Evolutionary conservation across 2,888 invertebrate species (phyloP), one percentile per base, ranked within the genome.

Genomic region (Drosophila imparisetae): DNA sequence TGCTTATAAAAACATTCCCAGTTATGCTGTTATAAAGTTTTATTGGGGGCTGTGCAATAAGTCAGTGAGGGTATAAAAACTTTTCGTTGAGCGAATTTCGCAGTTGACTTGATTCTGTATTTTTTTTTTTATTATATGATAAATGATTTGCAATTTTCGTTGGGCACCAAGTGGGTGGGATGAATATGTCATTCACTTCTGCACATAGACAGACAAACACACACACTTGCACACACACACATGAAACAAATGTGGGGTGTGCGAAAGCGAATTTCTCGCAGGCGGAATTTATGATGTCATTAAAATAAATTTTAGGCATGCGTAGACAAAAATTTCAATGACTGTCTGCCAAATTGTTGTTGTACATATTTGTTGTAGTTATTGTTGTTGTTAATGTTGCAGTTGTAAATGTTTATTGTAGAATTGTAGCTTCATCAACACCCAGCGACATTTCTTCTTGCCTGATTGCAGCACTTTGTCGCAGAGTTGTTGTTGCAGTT

Each of bases 201-300:
- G 72, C 70, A 63, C 62, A 32, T 32, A 75, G 72, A 61, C 52
- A 38, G 27, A 50, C 30, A 53, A 36, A 36, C 18, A 38, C 32
- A 24, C 53, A 15, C 11, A 40, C 8, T 48, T 45, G 6, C 42
- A 11, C 34, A 40, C 27, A 18, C 40, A 55, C 55, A 53, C 42
- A 53, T 21, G 30, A 49, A 29, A 30, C 29, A 64, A 60, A 32
- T 29, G 63, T 21, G 34, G 59, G 38, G 54, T 66, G 68, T 52
- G 64, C 45, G 53, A 64, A 69, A 63, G 66, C 73, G 65, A 70
- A 83, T 75, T 66, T 74, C 59, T 73, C 63, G 81, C 69, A 61
- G 57, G 72, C 54, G 64, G 71, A 79, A 87, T 87, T 90, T 85
- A 90, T 89, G 89, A 89, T 88, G 91, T 90, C 91, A 89, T 89